Evolutionary conservation across 2,888 invertebrate species (phyloP), one percentile per base, ranked within the genome.

Genomic region (Oligia latruncula): DNA sequence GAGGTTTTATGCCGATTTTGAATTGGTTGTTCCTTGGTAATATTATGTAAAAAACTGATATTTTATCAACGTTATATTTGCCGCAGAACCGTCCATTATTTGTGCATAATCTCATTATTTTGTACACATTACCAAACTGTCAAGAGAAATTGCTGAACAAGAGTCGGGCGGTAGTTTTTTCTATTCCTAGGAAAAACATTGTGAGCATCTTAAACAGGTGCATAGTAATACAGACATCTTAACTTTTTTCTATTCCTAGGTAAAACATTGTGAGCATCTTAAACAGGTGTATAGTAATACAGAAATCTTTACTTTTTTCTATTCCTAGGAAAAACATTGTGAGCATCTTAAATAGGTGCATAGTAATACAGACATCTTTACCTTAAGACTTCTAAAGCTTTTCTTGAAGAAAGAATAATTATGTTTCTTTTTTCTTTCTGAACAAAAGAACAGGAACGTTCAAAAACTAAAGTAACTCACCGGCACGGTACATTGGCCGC

Each of bases 391-490:
- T 49, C 6, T 43, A 29, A 74, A 71, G n/a, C 11, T 65, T 74
- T 74, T 70, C 73, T 66, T 23, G 13, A 65, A 74, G 62, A 72
- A 70, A 46, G 1, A 74, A 43, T n/a, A 35, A 74, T 20, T 52
- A 29, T 74, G 17, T 67, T 70, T 74, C 13, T 68, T 62, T 80
- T 78, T 70, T 65, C 62, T 80, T 78, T 71, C 46, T 11, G 20
- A 58, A 71, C 13, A 15, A 71, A 82, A 80, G 71, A 80, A 72
- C 71, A 65, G 67, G 73, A 76, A 62, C 43, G 29, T 76, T 83
- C 58, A 66, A 71, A 58, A 83, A 87, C 75, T 87, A 75, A 77
- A 82, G 74, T 79, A 76, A 81, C 71, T 75, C 71, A 79, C 72
- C 62, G 52, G 68, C 2, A 29, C n/a, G 29, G 68, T 75, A 78